These are phyloP conservation scores for Zootoca vivipara DNA, from an alignment of 2,113 vertebrate genomes.

Conservation along the genomic window DNA sequence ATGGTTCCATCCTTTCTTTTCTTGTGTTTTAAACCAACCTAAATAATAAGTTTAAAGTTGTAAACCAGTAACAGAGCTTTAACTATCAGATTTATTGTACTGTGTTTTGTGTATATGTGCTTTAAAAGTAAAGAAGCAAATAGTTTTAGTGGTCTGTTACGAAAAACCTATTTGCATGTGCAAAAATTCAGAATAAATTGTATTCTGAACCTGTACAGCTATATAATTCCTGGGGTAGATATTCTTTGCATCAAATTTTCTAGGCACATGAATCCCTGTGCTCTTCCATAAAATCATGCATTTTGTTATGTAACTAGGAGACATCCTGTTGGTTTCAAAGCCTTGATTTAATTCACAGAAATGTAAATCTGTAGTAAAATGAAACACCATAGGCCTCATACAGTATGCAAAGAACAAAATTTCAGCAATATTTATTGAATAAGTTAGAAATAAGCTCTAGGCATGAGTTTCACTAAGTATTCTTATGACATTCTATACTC, in stretches of 20 bases:
- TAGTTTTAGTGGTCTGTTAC: neutral
- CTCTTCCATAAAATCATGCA: neutral
- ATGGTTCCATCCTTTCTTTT: neutral
- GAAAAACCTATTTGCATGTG: neutral
- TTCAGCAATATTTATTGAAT: neutral
- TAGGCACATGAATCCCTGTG: neutral
- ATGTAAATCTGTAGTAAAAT: neutral
- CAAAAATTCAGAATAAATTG: neutral
- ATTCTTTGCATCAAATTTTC: neutral
- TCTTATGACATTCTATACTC: slow-evolving; percentile 28
- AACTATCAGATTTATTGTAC: neutral
- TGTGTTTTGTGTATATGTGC: neutral
- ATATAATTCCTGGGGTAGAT: neutral
- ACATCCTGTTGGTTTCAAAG: neutral
- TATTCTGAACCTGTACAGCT: neutral
- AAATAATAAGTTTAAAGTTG: neutral
- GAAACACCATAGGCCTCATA: neutral
- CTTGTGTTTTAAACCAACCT: neutral
- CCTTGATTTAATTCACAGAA: neutral
- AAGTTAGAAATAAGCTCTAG: slow-evolving; percentile 24
- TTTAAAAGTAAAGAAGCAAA: neutral
- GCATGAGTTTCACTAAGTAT: neutral
- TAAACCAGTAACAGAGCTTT: neutral
- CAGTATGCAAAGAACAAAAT: neutral
- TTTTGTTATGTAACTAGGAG: neutral